These are phyloP conservation scores for Macaria liturata DNA, from an alignment of 2,888 invertebrate species.

Conservation along the genomic window DNA sequence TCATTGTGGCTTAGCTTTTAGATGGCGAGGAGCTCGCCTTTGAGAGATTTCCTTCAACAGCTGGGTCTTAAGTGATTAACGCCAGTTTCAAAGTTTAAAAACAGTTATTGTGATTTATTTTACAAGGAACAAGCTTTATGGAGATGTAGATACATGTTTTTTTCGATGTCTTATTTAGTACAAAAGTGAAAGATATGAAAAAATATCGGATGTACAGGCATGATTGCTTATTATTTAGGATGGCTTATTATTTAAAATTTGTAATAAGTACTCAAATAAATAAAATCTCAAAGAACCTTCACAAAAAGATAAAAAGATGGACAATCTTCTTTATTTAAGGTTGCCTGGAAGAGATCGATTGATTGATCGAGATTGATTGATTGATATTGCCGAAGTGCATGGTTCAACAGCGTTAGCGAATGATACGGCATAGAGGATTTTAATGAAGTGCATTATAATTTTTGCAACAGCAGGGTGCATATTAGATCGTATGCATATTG, in stretches of 20 bases:
- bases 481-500: constrained; percentile 24
- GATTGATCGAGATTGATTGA: no score
- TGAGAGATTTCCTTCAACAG: constrained; percentile 62
- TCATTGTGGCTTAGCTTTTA: constrained; percentile 48
- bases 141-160: constrained; percentile 10
- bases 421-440: neutral
- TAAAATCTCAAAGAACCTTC: no score
- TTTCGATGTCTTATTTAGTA: constrained; percentile 5
- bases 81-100: constrained; percentile 44
- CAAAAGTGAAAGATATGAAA: no score
- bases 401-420: no score
- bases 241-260: no score
- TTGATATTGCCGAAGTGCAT: no score
- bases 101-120: constrained; percentile 32
- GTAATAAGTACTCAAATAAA: no score
- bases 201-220: no score
- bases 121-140: neutral
- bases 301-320: no score
- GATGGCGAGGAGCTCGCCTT: constrained; percentile 41
- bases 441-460: constrained; percentile 19
- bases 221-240: no score
- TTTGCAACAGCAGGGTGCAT: constrained; percentile 25
- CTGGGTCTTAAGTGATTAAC: constrained; percentile 67
- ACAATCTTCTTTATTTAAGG: no score
- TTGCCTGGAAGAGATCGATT: no score